These are phyloP conservation scores for Ooceraea biroi DNA, from an alignment of 1,140 invertebrate species.

Conservation along the genomic window DNA sequence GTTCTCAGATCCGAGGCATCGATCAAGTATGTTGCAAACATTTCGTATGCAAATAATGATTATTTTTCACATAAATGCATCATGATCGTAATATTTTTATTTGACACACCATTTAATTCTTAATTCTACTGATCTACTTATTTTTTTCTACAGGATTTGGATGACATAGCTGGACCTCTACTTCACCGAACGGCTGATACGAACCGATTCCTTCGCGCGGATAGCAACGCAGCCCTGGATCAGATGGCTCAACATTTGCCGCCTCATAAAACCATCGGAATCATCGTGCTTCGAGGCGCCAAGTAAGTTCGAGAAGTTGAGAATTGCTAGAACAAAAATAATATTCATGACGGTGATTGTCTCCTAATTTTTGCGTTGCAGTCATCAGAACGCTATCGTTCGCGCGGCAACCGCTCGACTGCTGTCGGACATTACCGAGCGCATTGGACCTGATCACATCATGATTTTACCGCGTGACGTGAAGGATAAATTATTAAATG, in stretches of 20 bases:
- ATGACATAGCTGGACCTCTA: conserved; percentile 93
- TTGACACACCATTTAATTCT: neutral
- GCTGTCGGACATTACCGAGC: conserved; percentile 90
- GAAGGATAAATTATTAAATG: conserved; percentile 92
- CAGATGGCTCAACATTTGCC: conserved; percentile 91
- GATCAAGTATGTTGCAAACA: conserved; percentile 88
- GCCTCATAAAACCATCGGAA: conserved; percentile 87
- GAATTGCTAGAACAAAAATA: neutral
- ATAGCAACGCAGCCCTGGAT: conserved; percentile 93
- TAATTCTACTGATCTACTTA: too few species aligned
- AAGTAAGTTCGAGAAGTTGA: conserved; percentile 85
- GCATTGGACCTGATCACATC: conserved; percentile 91
- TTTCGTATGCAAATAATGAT: neutral
- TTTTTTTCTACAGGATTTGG: conserved; percentile 89
- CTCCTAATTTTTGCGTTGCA: conserved; percentile 78
- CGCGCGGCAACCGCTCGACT: conserved; percentile 92
- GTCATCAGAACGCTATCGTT: conserved; percentile 95
- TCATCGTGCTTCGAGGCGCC: conserved; percentile 88
- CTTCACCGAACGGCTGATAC: conserved; percentile 96
- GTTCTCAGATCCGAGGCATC: conserved; percentile 89
- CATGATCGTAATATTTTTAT: neutral
- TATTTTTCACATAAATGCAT: neutral
- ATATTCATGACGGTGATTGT: neutral
- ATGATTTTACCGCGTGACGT: conserved; percentile 92
- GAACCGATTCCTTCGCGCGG: conserved; percentile 95